Percentiles rank a stretch among this genome's conserved stretches.
phyloP scores from a whole-genome alignment of 2,888 invertebrate genomes.

The Heliconius aoede region DNA sequence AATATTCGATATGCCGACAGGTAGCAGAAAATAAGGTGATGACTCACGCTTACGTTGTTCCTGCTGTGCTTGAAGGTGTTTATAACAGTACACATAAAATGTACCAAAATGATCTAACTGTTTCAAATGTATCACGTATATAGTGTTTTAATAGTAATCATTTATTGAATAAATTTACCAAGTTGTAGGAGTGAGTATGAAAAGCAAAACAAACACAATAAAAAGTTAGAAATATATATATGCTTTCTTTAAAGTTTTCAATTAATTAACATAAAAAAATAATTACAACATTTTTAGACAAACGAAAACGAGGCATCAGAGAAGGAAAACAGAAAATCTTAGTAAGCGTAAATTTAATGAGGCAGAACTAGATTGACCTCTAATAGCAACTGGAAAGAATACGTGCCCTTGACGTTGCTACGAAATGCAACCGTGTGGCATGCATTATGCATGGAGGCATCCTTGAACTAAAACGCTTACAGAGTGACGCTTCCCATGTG shows the following conservation, averaged over 20 bases:
- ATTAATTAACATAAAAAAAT: too few relatives aligned
- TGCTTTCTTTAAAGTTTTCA: too few relatives aligned
- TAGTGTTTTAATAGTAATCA: too few relatives aligned
- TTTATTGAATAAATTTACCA: background rate
- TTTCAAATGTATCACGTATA: too few relatives aligned
- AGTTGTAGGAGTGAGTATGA: background rate
- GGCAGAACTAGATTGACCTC: background rate
- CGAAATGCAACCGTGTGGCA: background rate
- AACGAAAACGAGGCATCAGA: background rate
- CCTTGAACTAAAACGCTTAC: conserved; percentile 1
- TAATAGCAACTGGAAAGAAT: background rate
- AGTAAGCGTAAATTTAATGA: too few relatives aligned
- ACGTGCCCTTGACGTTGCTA: background rate
- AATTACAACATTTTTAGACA: background rate
- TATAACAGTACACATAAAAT: background rate
- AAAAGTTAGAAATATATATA: too few relatives aligned
- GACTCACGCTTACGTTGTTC: background rate
- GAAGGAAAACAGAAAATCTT: background rate
- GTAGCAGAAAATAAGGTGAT: background rate
- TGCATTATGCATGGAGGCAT: background rate
- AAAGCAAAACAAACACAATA: too few relatives aligned
- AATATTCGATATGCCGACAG: background rate
- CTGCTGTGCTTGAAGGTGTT: conserved; percentile 5
- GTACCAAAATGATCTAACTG: background rate
- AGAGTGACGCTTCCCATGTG: background rate